Base-by-base conservation (phyloP, 2,113 vertebrate species). In the Heterotilapia buettikoferi region DNA sequence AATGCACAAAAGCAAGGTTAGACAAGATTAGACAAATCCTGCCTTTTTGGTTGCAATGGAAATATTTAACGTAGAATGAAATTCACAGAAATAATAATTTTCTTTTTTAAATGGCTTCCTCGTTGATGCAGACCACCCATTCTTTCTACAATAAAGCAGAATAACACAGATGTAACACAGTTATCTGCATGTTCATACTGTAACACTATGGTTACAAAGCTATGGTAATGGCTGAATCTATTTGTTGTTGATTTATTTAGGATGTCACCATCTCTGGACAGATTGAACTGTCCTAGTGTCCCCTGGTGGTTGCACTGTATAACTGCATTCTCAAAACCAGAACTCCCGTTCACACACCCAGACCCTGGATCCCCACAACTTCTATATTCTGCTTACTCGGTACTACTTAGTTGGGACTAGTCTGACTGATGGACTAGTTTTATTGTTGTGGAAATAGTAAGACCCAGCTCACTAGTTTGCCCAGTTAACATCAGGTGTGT, bases 291-390 rank as follows among this genome's bases (percentile, higher is more conserved):
- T 84, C 29, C 36, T 89, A 79, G 84, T 73, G 92, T 38, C 90
- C 83, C 85, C 93, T 94, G 80, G 91, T 92, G 95, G 92, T 5
- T 26, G 24, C 4, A 6, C 1, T n/a, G 1, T 4, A n/a, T 3
- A 26, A 82, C 83, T 82, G 52, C 76, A 84, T 21, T 13, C 21
- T 5, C 52, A 47, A 68, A 94, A 95, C 95, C 94, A 92, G 94
- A 92, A 95, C 94, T 91, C 88, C 95, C 95, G 89, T 92, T 90
- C 93, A 92, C 54, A 87, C 94, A 94, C 90, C 29, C 80, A 89
- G 94, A 93, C 86, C 94, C 94, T 92, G 71, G 47, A 80, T 57
- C 33, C 45, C 59, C 24, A n/a, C 84, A 24, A 14, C 16, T 29
- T 33, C 52, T 33, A 9, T 8, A 3, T 31, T 16, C 16, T 14